A percentile compares a stretch with the other conserved stretches of the same genome.
These are phyloP conservation scores for Bovichtus variegatus DNA, from an alignment of 2,797 vertebrate species.

Conservation along the genomic window DNA sequence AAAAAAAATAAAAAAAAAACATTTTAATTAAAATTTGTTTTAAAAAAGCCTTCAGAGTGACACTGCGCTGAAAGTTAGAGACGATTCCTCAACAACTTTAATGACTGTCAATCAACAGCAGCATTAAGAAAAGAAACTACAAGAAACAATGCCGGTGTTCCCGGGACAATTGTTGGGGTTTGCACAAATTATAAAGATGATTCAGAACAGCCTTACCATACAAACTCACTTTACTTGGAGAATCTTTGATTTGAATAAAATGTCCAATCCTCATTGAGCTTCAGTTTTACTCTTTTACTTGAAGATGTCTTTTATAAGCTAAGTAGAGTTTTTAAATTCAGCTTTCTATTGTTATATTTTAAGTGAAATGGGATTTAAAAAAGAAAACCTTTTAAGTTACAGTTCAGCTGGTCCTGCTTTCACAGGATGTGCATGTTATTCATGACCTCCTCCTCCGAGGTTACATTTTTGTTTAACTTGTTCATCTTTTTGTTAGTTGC, in stretches of 20 bases:
- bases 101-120: conserved; percentile 8
- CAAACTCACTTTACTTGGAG: not conserved
- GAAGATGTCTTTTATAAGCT: not conserved
- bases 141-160: not conserved
- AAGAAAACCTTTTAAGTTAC: not conserved
- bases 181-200: not conserved
- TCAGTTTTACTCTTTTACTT: not conserved
- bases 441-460: not conserved
- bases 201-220: not conserved
- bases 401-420: not conserved
- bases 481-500: not conserved
- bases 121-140: not conserved
- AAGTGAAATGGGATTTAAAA: not conserved
- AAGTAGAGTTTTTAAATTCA: not conserved
- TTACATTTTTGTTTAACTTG: not conserved
- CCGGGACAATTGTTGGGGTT: not conserved
- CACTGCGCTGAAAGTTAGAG: not conserved
- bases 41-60: conserved; percentile 8
- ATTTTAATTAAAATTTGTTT: too few species aligned
- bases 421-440: not conserved
- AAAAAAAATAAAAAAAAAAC: too few species aligned
- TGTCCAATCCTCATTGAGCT: not conserved
- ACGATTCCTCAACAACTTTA: conserved; percentile 17
- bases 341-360: not conserved
- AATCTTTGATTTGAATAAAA: not conserved